Percentiles rank a stretch among this genome's conserved stretches.
phyloP scores from a whole-genome alignment of 2,888 invertebrate genomes.

The Drosophila nr. perissopoda region DNA sequence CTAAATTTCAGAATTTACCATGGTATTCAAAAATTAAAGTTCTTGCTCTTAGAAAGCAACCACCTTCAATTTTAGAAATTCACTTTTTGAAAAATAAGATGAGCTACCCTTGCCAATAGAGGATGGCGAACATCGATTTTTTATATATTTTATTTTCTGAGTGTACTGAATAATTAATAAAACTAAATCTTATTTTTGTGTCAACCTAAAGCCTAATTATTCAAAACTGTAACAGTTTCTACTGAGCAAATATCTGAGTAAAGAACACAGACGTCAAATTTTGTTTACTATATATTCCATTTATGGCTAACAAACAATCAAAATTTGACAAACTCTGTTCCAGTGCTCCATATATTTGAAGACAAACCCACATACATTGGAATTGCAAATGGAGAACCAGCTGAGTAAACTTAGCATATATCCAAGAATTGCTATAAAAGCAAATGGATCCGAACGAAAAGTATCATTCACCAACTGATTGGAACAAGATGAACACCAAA shows the following conservation, averaged over 20 bases:
- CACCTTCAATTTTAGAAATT: neutral
- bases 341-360: neutral
- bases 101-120: neutral
- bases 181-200: neutral
- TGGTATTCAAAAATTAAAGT: neutral
- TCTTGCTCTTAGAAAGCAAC: neutral
- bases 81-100: neutral
- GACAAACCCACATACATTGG: neutral
- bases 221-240: neutral
- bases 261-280: neutral
- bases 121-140: neutral
- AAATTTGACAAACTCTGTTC: neutral
- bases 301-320: neutral
- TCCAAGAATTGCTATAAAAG: constrained; percentile 22
- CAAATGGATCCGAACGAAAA: neutral
- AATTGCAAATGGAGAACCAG: neutral
- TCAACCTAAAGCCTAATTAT: neutral
- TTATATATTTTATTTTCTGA: neutral
- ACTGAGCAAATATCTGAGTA: neutral
- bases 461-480: constrained; percentile 24
- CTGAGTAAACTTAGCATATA: constrained; percentile 1
- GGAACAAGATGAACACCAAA: constrained; percentile 22
- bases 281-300: neutral
- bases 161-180: neutral
- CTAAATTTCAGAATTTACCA: neutral